phyloP scores from a whole-genome alignment of 37 sponge, comb jelly and placozoan genomes.

The Spongilla lacustris region DNA sequence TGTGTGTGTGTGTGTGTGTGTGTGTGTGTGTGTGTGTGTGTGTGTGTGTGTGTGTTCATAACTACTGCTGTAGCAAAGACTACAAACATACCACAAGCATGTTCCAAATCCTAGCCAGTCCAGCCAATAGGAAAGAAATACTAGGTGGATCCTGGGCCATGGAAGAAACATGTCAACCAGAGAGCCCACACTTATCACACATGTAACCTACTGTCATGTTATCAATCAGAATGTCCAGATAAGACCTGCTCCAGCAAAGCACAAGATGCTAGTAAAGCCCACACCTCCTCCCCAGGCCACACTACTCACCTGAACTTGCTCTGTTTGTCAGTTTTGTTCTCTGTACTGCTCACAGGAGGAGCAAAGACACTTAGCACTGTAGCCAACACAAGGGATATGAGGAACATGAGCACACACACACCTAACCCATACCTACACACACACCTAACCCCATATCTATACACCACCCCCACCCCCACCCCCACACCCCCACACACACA shows the following conservation, averaged over 20 bases:
- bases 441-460: not conserved
- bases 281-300: not conserved
- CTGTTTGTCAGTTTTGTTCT: slow-evolving; percentile 18
- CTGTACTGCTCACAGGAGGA: slow-evolving; percentile 25
- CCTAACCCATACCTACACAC: not conserved
- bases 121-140: slow-evolving; percentile 58
- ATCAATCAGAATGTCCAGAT: slow-evolving; percentile 52
- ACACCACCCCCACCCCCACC: not conserved
- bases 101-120: slow-evolving; percentile 72
- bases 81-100: slow-evolving; percentile 48
- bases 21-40: too few species aligned
- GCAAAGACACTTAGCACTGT: slow-evolving; percentile 42
- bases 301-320: slow-evolving; percentile 18
- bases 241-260: slow-evolving; percentile 22
- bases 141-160: slow-evolving; percentile 30
- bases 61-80: not conserved
- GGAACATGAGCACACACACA: too few species aligned
- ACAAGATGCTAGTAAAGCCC: too few species aligned
- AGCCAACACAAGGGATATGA: too few species aligned
- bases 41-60: too few species aligned
- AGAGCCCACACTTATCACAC: too few species aligned
- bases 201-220: slow-evolving; percentile 7
- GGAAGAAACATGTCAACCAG: not conserved
- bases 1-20: too few species aligned
- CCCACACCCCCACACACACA: not conserved